Conservation (phyloP, 1,140 invertebrate species). For the Drosophila varians region DNA sequence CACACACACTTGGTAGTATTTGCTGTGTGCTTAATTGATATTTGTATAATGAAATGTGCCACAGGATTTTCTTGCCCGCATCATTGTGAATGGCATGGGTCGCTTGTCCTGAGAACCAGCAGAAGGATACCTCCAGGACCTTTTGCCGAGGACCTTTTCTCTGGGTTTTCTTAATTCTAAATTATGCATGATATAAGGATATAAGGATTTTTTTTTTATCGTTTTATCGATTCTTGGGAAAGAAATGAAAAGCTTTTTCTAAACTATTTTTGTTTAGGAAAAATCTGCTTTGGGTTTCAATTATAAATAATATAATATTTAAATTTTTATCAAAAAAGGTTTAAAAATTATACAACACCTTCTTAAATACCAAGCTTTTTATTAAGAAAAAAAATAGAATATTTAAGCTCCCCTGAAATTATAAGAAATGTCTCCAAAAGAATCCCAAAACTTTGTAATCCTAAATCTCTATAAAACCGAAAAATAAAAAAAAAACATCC, state of each 20-base stretch:
- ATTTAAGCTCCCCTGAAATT: too few species aligned
- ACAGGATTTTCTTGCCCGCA: constrained; percentile 71
- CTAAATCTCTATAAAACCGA: too few species aligned
- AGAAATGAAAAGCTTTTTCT: too few species aligned
- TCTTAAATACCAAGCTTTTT: too few species aligned
- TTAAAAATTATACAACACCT: too few species aligned
- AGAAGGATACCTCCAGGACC: constrained; percentile 9
- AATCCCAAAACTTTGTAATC: background rate
- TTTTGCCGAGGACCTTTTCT: constrained; percentile 14
- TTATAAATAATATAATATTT: too few species aligned
- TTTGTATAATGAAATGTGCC: constrained; percentile 80
- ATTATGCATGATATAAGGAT: background rate
- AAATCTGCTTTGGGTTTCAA: too few species aligned
- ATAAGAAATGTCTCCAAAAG: too few species aligned
- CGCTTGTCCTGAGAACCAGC: constrained; percentile 23
- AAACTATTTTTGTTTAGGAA: too few species aligned
- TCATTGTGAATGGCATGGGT: constrained; percentile 34
- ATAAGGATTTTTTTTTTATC: background rate
- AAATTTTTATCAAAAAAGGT: too few species aligned
- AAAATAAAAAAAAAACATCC: too few species aligned
- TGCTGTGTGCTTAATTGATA: constrained; percentile 77
- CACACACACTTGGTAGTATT: constrained; percentile 71
- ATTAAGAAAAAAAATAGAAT: too few species aligned
- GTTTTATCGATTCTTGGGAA: background rate
- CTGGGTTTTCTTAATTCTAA: constrained; percentile 24